Conservation (phyloP, 2,113 vertebrate species). For the Pachypanchax playfairii region DNA sequence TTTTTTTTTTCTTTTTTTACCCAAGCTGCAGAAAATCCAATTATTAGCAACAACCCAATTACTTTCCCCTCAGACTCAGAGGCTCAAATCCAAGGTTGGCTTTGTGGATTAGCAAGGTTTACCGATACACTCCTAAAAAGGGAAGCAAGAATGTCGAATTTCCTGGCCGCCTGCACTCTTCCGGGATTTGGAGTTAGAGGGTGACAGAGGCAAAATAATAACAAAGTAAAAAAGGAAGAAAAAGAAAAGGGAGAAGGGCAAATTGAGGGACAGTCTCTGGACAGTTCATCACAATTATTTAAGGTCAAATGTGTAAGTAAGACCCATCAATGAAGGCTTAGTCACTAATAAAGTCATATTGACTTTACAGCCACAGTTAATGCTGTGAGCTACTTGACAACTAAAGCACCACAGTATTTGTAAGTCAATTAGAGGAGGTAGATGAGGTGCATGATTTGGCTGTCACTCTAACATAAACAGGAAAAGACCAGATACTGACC, state of each 20-base stretch:
- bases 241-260: not conserved
- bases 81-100: slow-evolving; percentile 81
- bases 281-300: slow-evolving; percentile 61
- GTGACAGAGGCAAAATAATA: slow-evolving; percentile 68
- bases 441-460: slow-evolving; percentile 31
- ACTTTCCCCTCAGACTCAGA: slow-evolving; percentile 78
- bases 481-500: slow-evolving; percentile 59
- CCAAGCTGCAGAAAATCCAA: slow-evolving; percentile 84
- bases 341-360: slow-evolving; percentile 71
- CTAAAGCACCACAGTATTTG: slow-evolving; percentile 52
- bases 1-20: slow-evolving; percentile 37
- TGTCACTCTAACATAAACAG: slow-evolving; percentile 53
- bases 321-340: slow-evolving; percentile 58
- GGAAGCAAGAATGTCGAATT: slow-evolving; percentile 75
- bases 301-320: slow-evolving; percentile 63
- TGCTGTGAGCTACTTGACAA: slow-evolving; percentile 61
- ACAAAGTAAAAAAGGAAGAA: slow-evolving; percentile 28
- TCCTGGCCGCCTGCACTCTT: slow-evolving; percentile 71
- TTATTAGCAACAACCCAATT: slow-evolving; percentile 85
- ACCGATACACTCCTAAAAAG: slow-evolving; percentile 74
- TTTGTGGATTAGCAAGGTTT: slow-evolving; percentile 82
- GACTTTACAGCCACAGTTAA: slow-evolving; percentile 64
- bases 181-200: slow-evolving; percentile 74
- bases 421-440: slow-evolving; percentile 68
- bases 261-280: slow-evolving; percentile 37